Evolutionary conservation across 2,888 invertebrate species (phyloP).

Genomic region (Nebria salina): DNA sequence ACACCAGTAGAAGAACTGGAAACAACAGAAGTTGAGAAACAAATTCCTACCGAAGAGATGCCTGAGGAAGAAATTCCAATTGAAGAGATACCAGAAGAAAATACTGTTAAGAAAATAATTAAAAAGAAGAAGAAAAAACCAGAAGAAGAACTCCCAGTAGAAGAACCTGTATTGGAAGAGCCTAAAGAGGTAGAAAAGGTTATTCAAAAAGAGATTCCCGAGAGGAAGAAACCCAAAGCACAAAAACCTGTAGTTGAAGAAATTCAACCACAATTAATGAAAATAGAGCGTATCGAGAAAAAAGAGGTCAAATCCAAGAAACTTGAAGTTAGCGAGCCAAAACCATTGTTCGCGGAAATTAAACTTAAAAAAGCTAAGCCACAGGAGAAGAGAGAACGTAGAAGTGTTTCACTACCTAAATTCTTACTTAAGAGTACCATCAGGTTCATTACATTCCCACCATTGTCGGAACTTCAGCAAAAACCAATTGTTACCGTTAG

Average conservation of each 20-base stretch:
- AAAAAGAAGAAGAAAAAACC: constrained; percentile 57
- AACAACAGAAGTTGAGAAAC: constrained; percentile 59
- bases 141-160: constrained; percentile 51
- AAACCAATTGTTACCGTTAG: constrained; percentile 58
- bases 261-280: constrained; percentile 56
- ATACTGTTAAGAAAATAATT: constrained; percentile 53
- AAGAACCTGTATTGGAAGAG: constrained; percentile 43
- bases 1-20: constrained; percentile 59
- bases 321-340: constrained; percentile 68
- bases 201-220: constrained; percentile 53
- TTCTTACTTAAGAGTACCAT: constrained; percentile 64
- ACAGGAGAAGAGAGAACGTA: constrained; percentile 57
- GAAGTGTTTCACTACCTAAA: constrained; percentile 60
- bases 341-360: constrained; percentile 70
- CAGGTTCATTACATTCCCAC: constrained; percentile 62
- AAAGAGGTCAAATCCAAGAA: constrained; percentile 68
- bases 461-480: constrained; percentile 56
- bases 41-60: constrained; percentile 50
- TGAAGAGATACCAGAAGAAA: constrained; percentile 59
- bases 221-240: constrained; percentile 26
- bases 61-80: constrained; percentile 54
- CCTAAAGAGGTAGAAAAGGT: constrained; percentile 49
- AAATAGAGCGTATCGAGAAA: constrained; percentile 71
- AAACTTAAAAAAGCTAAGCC: constrained; percentile 61
- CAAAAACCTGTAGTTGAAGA: constrained; percentile 59